Evolutionary conservation across 2,888 invertebrate species (phyloP), one percentile per base, ranked within the genome.

Genomic region (Idaea dimidiata): DNA sequence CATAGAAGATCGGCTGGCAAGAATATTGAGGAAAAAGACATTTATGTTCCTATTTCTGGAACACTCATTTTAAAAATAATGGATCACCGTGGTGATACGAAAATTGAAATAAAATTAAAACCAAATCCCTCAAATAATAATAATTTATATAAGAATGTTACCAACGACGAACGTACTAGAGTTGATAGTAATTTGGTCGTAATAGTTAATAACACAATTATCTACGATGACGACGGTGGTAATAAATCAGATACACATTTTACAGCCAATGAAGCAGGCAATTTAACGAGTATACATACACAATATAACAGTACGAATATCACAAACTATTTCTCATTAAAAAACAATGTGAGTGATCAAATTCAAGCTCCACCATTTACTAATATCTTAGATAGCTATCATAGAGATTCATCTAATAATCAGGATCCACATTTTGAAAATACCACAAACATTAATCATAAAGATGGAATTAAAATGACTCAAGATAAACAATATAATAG

Each of bases 101-200:
- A 72, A 62, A 73, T 86, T 59, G 81, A 84, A 73, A 83, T 87
- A 7, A 82, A 83, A 72, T 58, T 87, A 31, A 66, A 68, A 14
- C 58, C 74, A 3, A 71, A 75, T 24, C 57, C 31, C n/a, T 17
- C 31, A 60, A 60, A 7, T 59, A 68, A 60, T 67, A 16, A 16
- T 16, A 54, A 43, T 43, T 43, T 43, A 59, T 14, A 70, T 59
- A 18, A 56, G 0, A 8, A 18, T 8, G 16, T 17, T 14, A 56
- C 7, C 17, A 18, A 56, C 54, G 54, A 54, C 16, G 16, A 7
- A 6, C 14, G 5, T 4, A n/a, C 17, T 54, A 54, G 7, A 6
- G 24, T 71, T 24, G 24, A 1, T 17, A 59, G 56, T n/a, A 68
- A 67, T 33, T 75, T 80, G 6, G 74, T 68, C 65, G 72, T 80